Conservation (phyloP, 2,113 vertebrate species). For the Herpailurus yagouaroundi region DNA sequence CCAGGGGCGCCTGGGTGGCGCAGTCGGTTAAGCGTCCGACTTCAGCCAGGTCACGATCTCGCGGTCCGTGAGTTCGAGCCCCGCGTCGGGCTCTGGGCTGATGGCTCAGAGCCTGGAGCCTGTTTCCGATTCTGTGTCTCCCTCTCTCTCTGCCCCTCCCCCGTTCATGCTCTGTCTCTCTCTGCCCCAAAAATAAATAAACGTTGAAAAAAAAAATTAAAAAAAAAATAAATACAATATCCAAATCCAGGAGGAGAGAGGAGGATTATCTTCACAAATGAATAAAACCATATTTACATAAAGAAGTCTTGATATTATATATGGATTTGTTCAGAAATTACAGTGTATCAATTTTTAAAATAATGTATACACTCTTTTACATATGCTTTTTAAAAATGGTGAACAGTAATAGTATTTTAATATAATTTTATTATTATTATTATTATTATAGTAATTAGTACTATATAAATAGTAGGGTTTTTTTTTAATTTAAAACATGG, state of each 20-base stretch:
- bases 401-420: not conserved
- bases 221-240: not conserved
- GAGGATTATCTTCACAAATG: not conserved
- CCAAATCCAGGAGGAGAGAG: not conserved
- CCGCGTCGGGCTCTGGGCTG: too few species aligned
- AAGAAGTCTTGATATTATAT: not conserved
- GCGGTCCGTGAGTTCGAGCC: too few species aligned
- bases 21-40: too few species aligned
- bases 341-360: not conserved
- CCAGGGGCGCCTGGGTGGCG: too few species aligned
- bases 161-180: too few species aligned
- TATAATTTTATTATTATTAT: not conserved
- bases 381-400: not conserved
- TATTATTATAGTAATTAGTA: not conserved
- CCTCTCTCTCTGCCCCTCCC: too few species aligned
- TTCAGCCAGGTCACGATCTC: too few species aligned
- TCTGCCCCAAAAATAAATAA: too few species aligned
- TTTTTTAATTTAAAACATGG: not conserved
- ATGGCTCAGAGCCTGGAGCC: too few species aligned
- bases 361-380: not conserved
- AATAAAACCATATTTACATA: not conserved
- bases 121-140: too few species aligned
- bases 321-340: not conserved
- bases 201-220: too few species aligned
- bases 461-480: not conserved